These are phyloP conservation scores for Rhimphoctona megacephalus DNA, from an alignment of 2,888 invertebrate genomes.

Conservation along the genomic window DNA sequence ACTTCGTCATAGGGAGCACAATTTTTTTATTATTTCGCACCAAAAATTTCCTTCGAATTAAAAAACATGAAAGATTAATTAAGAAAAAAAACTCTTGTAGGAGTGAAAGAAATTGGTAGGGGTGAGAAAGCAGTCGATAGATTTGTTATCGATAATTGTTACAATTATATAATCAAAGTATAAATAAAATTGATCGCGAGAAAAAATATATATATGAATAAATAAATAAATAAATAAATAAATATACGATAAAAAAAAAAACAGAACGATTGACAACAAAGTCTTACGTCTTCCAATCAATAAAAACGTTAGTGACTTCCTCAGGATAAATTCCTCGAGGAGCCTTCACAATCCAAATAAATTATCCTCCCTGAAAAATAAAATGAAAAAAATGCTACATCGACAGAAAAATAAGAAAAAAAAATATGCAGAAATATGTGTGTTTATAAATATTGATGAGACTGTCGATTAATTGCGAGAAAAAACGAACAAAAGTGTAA, in stretches of 20 bases:
- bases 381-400: conserved; percentile 49
- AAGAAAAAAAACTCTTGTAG: conserved; percentile 6
- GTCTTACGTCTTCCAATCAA: conserved; percentile 82
- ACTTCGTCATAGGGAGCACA: not conserved
- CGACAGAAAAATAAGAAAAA: conserved; percentile 44
- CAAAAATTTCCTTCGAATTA: conserved; percentile 12
- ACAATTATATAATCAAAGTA: conserved; percentile 76
- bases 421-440: conserved; percentile 62
- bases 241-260: conserved; percentile 45
- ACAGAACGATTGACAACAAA: conserved; percentile 77
- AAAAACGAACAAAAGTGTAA: conserved; percentile 65
- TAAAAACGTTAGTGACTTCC: conserved; percentile 69
- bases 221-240: conserved; percentile 61
- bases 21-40: conserved; percentile 12
- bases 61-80: not conserved
- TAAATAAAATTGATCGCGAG: conserved; percentile 68
- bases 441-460: conserved; percentile 41
- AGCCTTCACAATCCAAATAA: conserved; percentile 21
- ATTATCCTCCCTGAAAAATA: not conserved
- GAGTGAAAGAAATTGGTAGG: conserved; percentile 70
- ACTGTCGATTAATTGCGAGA: conserved; percentile 23
- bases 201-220: conserved; percentile 43
- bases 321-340: conserved; percentile 34
- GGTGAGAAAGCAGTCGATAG: conserved; percentile 72
- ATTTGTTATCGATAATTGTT: conserved; percentile 73